These are phyloP conservation scores for Phengaris arion DNA, from an alignment of 2,888 invertebrate genomes.

Conservation along the genomic window DNA sequence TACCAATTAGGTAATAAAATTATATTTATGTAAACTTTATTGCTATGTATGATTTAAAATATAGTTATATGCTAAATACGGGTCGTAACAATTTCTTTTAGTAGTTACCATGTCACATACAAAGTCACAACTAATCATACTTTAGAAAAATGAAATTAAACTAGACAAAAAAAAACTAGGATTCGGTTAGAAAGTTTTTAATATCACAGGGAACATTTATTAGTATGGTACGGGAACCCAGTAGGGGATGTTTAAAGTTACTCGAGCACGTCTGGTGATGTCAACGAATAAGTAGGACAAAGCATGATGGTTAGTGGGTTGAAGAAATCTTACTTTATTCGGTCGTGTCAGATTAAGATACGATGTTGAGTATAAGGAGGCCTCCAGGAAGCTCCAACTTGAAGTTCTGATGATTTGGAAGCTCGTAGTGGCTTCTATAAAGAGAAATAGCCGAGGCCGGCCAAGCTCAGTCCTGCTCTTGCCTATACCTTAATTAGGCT, in stretches of 20 bases:
- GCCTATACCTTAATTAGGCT: too few relatives aligned
- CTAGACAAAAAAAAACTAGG: background rate
- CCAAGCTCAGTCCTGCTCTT: too few relatives aligned
- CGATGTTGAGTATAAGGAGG: too few relatives aligned
- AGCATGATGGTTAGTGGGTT: too few relatives aligned
- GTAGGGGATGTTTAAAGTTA: background rate
- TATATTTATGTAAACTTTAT: background rate
- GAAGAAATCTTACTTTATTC: too few relatives aligned
- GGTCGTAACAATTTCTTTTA: background rate
- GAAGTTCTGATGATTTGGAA: too few relatives aligned
- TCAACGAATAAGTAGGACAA: too few relatives aligned
- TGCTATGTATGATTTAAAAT: background rate
- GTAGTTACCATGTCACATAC: background rate
- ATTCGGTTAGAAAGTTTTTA: constrained; percentile 15
- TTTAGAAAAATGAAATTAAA: background rate
- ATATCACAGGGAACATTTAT: constrained; percentile 25
- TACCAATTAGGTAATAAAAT: background rate
- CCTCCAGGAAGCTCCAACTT: too few relatives aligned
- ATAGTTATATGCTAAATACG: background rate
- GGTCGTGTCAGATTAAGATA: too few relatives aligned
- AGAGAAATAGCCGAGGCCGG: too few relatives aligned
- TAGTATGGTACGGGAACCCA: constrained; percentile 29
- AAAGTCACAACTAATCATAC: background rate
- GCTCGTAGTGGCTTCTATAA: too few relatives aligned
- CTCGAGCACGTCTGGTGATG: background rate